These are phyloP conservation scores for Bugula neritina DNA, from an alignment of 2,888 invertebrate genomes.

Conservation along the genomic window DNA sequence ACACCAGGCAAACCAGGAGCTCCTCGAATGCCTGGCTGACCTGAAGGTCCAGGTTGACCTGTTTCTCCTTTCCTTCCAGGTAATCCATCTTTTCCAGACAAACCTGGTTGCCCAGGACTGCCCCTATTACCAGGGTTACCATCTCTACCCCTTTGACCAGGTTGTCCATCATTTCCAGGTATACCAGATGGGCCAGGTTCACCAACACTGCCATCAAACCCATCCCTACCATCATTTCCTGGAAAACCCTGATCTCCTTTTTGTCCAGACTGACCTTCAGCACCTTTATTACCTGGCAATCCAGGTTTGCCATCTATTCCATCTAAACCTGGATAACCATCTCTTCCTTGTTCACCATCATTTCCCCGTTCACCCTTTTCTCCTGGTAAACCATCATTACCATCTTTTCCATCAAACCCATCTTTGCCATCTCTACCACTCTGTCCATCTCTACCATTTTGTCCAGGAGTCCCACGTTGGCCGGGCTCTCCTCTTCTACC, in stretches of 20 bases:
- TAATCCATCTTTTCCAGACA: slow-evolving; percentile 14
- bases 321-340: slow-evolving; percentile 31
- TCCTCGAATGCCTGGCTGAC: neutral
- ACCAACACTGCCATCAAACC: slow-evolving; percentile 23
- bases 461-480: neutral
- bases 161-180: slow-evolving; percentile 1
- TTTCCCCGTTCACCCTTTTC: slow-evolving; percentile 30
- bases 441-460: neutral
- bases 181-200: slow-evolving; percentile 15
- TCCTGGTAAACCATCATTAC: slow-evolving; percentile 29
- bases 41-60: neutral
- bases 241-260: slow-evolving; percentile 24
- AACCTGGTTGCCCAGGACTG: neutral
- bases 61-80: neutral
- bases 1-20: neutral
- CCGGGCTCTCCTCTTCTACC: slow-evolving; percentile 32
- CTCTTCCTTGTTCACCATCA: slow-evolving; percentile 30
- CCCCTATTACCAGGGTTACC: slow-evolving; percentile 1
- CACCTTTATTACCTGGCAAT: slow-evolving; percentile 26
- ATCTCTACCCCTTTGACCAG: neutral
- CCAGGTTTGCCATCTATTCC: slow-evolving; percentile 32
- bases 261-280: slow-evolving; percentile 2
- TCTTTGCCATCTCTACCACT: neutral
- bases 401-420: slow-evolving; percentile 27
- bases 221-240: slow-evolving; percentile 25